Evolutionary conservation across 2,113 vertebrate species (phyloP), one percentile per base, ranked within the genome.

Genomic region (Podarcis raffonei): DNA sequence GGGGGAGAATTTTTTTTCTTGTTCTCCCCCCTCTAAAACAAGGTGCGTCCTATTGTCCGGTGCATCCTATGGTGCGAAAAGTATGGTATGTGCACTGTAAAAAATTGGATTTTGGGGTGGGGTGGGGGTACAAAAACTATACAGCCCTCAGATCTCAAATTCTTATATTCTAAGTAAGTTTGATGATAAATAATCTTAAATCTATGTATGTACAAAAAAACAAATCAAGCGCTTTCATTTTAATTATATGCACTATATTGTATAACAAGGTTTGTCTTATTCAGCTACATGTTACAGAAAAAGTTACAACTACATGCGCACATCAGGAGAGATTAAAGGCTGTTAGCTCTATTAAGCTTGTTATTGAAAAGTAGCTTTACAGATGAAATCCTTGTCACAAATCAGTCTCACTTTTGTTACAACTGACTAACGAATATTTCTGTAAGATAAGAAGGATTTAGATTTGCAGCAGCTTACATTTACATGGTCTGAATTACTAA

Each of bases 401-500:
- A 90, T 89, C 84, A 83, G 48, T 86, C 93, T 35, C 68, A 9
- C 68, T 7, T 22, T 90, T 11, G 71, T 79, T 78, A 74, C 32
- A 80, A 57, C 0, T 65, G 76, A 88, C 20, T 35, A 75, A 65
- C 71, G 15, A 59, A 83, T 22, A 53, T 84, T 57, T 85, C 86
- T 69, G 4, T 20, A 62, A 5, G 16, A 6, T 72, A 91, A 89
- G 3, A 87, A 91, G 1, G 86, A 91, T 91, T 87, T 88, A 42
- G 83, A 32, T 89, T 79, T 87, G 37, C 66, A 79, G 93, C 88
- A 93, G 90, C 89, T 91, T 86, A 84, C 77, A 87, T 87, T 87
- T 93, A 92, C 79, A 89, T 87, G 90, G 94, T 93, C 87, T 48
- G n/a, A 92, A 90, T 62, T 39, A 76, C 39, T 74, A 80, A 93